A percentile compares a stretch with the other conserved stretches of the same genome.
These are phyloP conservation scores for Salmo trutta DNA, from an alignment of 2,797 vertebrate species.

Conservation along the genomic window DNA sequence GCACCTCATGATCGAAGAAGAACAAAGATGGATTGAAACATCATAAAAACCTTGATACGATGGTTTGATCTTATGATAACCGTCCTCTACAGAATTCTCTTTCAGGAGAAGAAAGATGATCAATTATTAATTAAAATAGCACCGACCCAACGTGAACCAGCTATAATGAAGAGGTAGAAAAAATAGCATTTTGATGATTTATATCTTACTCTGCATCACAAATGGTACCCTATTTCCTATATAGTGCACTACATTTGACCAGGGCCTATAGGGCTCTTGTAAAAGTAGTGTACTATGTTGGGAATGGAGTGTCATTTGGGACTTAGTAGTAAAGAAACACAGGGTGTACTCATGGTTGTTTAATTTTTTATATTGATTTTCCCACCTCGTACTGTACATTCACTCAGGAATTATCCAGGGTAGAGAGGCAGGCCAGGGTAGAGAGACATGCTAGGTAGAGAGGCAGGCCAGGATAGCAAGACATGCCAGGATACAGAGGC, in stretches of 20 bases:
- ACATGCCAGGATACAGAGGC: too few species aligned
- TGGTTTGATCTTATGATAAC: conserved; percentile 24
- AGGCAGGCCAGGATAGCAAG: too few species aligned
- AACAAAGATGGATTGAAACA: too few species aligned
- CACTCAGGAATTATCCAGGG: too few species aligned
- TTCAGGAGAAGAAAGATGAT: conserved; percentile 16
- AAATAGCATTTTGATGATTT: background rate
- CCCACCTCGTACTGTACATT: too few species aligned
- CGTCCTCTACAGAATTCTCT: conserved; percentile 13
- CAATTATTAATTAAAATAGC: conserved; percentile 42
- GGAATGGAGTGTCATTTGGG: background rate
- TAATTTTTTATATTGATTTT: too few species aligned
- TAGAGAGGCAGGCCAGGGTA: too few species aligned
- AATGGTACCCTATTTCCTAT: background rate
- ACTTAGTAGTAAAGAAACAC: background rate
- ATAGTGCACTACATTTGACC: background rate
- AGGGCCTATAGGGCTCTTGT: background rate
- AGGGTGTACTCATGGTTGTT: too few species aligned
- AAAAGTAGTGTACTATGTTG: background rate
- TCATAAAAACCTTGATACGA: too few species aligned
- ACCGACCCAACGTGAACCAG: conserved; percentile 35
- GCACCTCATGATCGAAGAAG: too few species aligned
- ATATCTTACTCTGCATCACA: background rate
- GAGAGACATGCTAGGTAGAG: too few species aligned
- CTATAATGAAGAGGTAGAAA: conserved; percentile 20